Evolutionary conservation across 64 coral and sea anemone genomes (phyloP), one percentile per base, ranked within the genome.

Genomic region (Dendrophyllia cribrosa): DNA sequence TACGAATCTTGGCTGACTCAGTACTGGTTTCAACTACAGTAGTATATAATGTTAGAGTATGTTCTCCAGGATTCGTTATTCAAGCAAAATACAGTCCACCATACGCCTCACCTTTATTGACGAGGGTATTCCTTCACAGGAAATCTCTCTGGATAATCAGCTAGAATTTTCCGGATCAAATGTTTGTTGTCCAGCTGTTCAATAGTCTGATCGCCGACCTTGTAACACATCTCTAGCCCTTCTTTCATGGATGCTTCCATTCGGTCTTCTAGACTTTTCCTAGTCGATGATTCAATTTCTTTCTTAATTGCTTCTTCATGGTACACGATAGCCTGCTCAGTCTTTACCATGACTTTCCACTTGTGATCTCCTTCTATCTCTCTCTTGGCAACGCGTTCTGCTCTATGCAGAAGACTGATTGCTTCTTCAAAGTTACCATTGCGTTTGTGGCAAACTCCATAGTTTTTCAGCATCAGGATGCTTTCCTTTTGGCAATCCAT

Each of bases 401-500:
- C 71, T 23, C 21, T 48, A 14, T 7, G 9, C 4, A 89, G 65
- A 10, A 66, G 9, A 4, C 7, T 34, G 23, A 51, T 53, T 51
- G 43, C 76, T 52, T 89, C 74, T 43, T 78, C 45, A 67, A 67
- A 78, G 22, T 52, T 77, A 19, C 25, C 24, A 51, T 53, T 66
- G 0, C 17, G 49, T 17, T 24, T 78, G 20, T 78, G 50, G 58
- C 87, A 88, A 20, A 25, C 8, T 24, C 73, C 73, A 25, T 14
- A 66, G 58, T 66, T 78, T 66, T 78, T 78, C 19, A 89, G 55
- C 7, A 44, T 75, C 45, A 78, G 25, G 17, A 89, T 89, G 45
- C 46, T 77, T 13, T 89, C 59, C n/a, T 75, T 89, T 51, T 52
- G 58, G 14, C 45, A 47, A 51, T 66, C 72, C 6, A 4, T 24